These are phyloP conservation scores for Heliocidaris erythrogramma DNA, from an alignment of 35 echinoderm and acorn worm genomes.

Conservation along the genomic window DNA sequence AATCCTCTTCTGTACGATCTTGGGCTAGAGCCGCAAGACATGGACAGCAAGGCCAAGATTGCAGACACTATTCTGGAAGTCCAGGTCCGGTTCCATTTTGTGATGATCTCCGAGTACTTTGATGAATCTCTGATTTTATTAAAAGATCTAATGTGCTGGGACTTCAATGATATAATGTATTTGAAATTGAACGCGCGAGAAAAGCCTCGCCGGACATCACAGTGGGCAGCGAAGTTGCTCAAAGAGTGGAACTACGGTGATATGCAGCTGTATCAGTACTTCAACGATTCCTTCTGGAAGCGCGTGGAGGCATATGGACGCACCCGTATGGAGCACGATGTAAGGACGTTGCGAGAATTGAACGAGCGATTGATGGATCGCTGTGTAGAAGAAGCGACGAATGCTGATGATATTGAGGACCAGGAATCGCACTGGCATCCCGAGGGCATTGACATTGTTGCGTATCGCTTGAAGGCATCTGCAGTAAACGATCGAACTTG, in stretches of 20 bases:
- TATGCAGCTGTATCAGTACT: constrained; percentile 54
- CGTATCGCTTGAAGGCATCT: constrained; percentile 55
- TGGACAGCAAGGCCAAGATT: constrained; percentile 47
- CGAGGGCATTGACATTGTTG: constrained; percentile 58
- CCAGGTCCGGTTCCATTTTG: constrained; percentile 48
- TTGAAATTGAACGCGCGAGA: constrained; percentile 63
- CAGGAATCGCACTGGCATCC: constrained; percentile 69
- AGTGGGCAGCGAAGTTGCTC: constrained; percentile 15
- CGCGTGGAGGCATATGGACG: constrained; percentile 44
- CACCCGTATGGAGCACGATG: constrained; percentile 47
- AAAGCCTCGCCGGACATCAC: constrained; percentile 7
- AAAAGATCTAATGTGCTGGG: constrained; percentile 68
- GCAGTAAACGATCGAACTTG: constrained; percentile 56
- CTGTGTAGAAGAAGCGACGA: constrained; percentile 62
- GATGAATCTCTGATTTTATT: constrained; percentile 73
- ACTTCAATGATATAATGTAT: constrained; percentile 62
- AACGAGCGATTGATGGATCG: constrained; percentile 43
- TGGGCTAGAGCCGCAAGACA: constrained; percentile 43
- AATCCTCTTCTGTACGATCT: constrained; percentile 78
- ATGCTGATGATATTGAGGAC: constrained; percentile 39
- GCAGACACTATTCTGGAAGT: constrained; percentile 46
- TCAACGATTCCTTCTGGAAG: constrained; percentile 64
- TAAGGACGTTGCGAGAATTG: constrained; percentile 32
- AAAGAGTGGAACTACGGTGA: constrained; percentile 65
- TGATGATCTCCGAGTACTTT: constrained; percentile 69